phyloP scores from a whole-genome alignment of 2,797 vertebrate genomes.

The Diplodus puntazzo region DNA sequence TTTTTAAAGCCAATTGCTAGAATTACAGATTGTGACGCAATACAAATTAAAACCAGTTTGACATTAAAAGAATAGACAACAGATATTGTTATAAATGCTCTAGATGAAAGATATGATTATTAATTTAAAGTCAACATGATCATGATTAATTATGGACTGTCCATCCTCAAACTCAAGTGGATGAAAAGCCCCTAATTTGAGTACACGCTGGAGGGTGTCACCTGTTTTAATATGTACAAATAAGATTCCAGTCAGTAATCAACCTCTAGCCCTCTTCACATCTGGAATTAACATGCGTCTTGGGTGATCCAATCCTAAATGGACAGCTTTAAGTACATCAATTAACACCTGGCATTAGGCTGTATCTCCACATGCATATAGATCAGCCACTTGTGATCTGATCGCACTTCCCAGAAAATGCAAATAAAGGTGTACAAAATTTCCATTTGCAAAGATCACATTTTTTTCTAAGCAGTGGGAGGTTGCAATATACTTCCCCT shows the following conservation, averaged over 20 bases:
- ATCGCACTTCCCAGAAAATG: no score
- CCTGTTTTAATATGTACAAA: constrained; percentile 7
- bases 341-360: no score
- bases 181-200: background rate
- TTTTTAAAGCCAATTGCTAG: background rate
- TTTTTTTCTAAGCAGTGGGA: no score
- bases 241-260: constrained; percentile 11
- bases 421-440: no score
- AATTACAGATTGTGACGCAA: constrained; percentile 12
- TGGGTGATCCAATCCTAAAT: no score
- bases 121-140: background rate
- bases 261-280: background rate
- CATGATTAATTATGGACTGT: background rate
- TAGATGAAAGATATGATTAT: background rate
- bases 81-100: background rate
- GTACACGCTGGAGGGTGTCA: background rate
- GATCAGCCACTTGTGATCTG: no score
- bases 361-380: no score
- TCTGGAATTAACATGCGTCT: no score
- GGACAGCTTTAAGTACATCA: no score
- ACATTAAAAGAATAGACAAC: background rate
- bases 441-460: no score
- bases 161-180: background rate
- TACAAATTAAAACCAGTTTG: constrained; percentile 6
- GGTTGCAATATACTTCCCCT: no score